phyloP scores from a whole-genome alignment of 2,113 vertebrate genomes.

The Scolopax mira region DNA sequence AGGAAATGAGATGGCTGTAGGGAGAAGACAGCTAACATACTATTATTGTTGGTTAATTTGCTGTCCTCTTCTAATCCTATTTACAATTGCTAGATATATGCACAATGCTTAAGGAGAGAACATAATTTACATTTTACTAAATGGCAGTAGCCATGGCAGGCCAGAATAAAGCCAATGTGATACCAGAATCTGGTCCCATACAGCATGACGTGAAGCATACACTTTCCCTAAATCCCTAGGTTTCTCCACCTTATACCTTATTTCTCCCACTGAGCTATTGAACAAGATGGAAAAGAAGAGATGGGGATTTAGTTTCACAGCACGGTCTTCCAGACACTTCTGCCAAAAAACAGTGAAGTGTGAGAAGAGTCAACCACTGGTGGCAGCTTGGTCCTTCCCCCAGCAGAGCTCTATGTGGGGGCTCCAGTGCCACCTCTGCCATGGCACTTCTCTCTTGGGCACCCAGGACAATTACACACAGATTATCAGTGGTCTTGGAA shows the following conservation, averaged over 20 bases:
- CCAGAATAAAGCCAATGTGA: background rate
- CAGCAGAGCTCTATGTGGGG: background rate
- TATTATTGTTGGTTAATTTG: conserved; percentile 32
- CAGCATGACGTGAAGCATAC: accelerated
- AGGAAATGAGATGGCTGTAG: conserved; percentile 34
- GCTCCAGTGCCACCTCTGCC: background rate
- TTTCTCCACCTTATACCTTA: background rate
- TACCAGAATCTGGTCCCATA: background rate
- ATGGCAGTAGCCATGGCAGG: background rate
- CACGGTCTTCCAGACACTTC: background rate
- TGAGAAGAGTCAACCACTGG: background rate
- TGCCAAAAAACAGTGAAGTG: background rate
- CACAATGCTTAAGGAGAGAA: background rate
- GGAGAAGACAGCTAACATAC: background rate
- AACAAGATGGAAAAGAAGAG: background rate
- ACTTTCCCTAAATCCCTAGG: background rate
- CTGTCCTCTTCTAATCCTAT: conserved; percentile 20
- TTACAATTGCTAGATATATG: background rate
- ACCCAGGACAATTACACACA: accelerated
- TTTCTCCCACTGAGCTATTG: background rate
- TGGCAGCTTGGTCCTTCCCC: background rate
- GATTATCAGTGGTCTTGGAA: accelerated
- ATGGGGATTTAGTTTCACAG: background rate
- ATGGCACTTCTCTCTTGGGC: background rate
- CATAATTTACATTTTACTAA: background rate